Conservation (phyloP, 2,113 vertebrate species). For the Corvus moneduloides region DNA sequence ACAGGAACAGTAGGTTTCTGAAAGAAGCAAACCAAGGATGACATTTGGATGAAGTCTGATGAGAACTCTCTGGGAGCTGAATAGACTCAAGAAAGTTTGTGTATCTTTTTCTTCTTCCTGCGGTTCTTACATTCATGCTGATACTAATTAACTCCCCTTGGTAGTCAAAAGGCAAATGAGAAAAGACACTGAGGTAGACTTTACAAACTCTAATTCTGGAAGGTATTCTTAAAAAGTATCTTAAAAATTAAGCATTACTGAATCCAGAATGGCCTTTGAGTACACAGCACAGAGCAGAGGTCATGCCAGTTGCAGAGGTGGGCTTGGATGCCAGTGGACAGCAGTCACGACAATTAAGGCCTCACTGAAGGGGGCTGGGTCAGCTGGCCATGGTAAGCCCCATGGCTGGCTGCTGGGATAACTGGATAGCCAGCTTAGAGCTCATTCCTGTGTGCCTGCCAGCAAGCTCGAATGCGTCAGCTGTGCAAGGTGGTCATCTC, state of each 20-base stretch:
- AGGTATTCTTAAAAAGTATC: background rate
- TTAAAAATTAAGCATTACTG: background rate
- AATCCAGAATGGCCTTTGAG: background rate
- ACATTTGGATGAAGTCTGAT: slow-evolving; percentile 6
- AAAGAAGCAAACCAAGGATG: slow-evolving; percentile 1
- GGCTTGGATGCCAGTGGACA: background rate
- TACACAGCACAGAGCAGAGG: background rate
- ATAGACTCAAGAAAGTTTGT: background rate
- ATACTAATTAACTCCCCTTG: background rate
- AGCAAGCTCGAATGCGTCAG: accelerated
- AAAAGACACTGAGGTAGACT: background rate
- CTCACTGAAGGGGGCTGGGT: background rate
- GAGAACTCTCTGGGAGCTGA: background rate
- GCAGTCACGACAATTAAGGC: accelerated
- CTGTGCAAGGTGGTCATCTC: too few species aligned
- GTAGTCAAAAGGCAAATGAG: background rate
- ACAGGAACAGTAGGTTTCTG: background rate
- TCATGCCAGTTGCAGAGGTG: background rate
- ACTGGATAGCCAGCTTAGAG: accelerated
- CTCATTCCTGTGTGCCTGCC: accelerated
- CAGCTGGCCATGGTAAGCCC: background rate
- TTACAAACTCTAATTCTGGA: background rate
- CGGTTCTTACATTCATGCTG: background rate
- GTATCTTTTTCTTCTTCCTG: background rate
- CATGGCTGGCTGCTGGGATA: background rate